A percentile compares a stretch with the other conserved stretches of the same genome.
These are phyloP conservation scores for Drosophila asahinai DNA, from an alignment of 1,140 invertebrate genomes.

Conservation along the genomic window DNA sequence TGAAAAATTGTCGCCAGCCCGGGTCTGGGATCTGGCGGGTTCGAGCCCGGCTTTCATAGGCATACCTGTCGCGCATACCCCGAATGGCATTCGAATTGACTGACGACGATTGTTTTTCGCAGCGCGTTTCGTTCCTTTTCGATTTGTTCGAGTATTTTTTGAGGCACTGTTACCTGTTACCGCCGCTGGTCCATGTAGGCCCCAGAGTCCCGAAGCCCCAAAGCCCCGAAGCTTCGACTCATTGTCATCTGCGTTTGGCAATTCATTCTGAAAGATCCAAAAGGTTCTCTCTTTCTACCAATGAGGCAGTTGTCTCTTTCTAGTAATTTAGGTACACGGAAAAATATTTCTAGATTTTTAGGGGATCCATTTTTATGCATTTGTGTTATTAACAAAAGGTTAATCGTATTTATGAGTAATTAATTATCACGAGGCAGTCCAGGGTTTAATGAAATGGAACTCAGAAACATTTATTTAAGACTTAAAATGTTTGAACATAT, in stretches of 20 bases:
- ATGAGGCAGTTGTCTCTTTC: constrained; percentile 4
- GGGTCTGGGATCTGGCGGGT: constrained; percentile 16
- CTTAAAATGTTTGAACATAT: neutral
- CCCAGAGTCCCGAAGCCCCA: neutral
- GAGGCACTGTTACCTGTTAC: constrained; percentile 40
- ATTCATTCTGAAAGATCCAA: constrained; percentile 53
- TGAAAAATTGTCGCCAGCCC: constrained; percentile 80
- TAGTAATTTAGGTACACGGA: constrained; percentile 47
- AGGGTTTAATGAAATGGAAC: neutral
- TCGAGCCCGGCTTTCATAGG: constrained; percentile 58
- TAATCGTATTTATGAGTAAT: neutral
- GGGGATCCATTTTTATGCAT: accelerated
- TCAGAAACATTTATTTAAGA: neutral
- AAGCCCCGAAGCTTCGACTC: constrained; percentile 21
- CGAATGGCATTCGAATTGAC: constrained; percentile 81
- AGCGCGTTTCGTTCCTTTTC: constrained; percentile 19
- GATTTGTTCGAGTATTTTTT: constrained; percentile 46
- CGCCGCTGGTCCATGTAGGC: constrained; percentile 4
- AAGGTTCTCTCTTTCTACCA: neutral
- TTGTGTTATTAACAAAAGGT: neutral
- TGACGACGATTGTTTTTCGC: constrained; percentile 68
- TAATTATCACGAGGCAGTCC: neutral
- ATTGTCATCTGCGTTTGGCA: constrained; percentile 74
- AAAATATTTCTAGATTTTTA: neutral
- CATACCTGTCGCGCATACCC: constrained; percentile 81